Percentiles rank a stretch among this genome's conserved stretches.
Conservation (phyloP, 1,140 invertebrate genomes). For the Doryteuthis pealeii region DNA sequence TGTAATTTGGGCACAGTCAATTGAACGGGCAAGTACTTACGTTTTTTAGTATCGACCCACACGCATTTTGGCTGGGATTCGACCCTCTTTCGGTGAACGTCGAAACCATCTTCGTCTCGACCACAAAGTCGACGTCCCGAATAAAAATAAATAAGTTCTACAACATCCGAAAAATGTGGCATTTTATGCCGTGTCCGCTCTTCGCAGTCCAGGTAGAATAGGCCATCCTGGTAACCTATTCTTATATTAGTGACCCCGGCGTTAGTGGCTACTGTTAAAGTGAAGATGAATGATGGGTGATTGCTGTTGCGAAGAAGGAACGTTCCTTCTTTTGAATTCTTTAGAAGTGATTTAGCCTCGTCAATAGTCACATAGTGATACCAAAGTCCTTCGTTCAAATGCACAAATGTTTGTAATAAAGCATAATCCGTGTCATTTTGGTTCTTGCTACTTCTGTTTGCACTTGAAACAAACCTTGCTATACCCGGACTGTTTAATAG, state of each 20-base stretch:
- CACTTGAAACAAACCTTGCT: too few relatives aligned
- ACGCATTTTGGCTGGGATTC: not conserved
- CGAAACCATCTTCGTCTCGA: not conserved
- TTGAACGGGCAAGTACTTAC: not conserved
- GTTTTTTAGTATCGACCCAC: not conserved
- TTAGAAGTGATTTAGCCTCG: not conserved
- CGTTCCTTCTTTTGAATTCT: not conserved
- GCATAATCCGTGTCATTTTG: too few relatives aligned
- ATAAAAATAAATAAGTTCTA: not conserved
- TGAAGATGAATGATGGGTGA: not conserved
- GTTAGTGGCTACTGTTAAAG: not conserved
- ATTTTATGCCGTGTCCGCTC: not conserved
- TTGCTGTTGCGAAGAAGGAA: not conserved
- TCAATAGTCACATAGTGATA: not conserved
- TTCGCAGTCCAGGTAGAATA: not conserved
- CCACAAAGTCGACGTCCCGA: not conserved
- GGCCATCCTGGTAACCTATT: not conserved
- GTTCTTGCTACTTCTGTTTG: too few relatives aligned
- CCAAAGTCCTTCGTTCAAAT: not conserved
- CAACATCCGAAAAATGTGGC: not conserved
- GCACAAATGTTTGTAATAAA: too few relatives aligned
- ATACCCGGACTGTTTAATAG: too few relatives aligned
- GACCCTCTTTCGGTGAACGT: too few relatives aligned
- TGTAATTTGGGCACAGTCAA: not conserved
- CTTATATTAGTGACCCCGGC: not conserved